Base-by-base conservation (phyloP, 2,113 vertebrate species). In the Eubucco bourcierii region DNA sequence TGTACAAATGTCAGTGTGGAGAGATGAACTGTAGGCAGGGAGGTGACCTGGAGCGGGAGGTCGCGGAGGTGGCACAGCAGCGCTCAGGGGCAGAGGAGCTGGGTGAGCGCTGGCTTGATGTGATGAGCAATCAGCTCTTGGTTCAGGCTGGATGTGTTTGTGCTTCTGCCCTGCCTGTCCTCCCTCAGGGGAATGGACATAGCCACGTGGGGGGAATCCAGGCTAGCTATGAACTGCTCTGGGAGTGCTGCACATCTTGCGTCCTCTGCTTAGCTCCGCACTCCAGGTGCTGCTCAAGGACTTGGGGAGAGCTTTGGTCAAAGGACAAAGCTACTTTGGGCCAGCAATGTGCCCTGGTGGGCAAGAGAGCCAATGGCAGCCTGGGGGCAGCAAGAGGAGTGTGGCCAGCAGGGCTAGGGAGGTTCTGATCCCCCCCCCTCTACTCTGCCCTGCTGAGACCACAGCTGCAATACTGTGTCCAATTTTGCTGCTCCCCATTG, bases 231-330 rank as follows among this genome's bases (percentile, higher is more conserved):
- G 4, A 33, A 5, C 1, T 19, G 41, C 2, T 17, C 4, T 0
- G 41, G 2, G 23, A 64, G 33, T 11, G 3, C 24, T 44, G 70
- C 41, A 5, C 20, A 15, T 47, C 61, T 81, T 10, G 0, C 20
- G 47, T 79, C 19, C 52, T 74, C 52, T 28, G 65, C 27, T 3
- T 1, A 46, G 67, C 47, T 67, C 72, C 28, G 5, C 9, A 46
- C 81, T 72, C n/a, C 0, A 2, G 37, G 77, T 28, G 29, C 53
- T 0, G 0, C 66, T 20, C 9, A 0, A 18, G 66, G 66, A 18
- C 0, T 37, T 44, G 0, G 2, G 2, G 63, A 39, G 68, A 46
- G 41, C 29, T 27, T 39, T 59, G 53, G 29, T 61, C 59, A 1
- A 6, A 66, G 58, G 77, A 23, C 21, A 9, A 12, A 39, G 47